Conservation (phyloP, 2,113 vertebrate species). For the Nycticorax nycticorax region DNA sequence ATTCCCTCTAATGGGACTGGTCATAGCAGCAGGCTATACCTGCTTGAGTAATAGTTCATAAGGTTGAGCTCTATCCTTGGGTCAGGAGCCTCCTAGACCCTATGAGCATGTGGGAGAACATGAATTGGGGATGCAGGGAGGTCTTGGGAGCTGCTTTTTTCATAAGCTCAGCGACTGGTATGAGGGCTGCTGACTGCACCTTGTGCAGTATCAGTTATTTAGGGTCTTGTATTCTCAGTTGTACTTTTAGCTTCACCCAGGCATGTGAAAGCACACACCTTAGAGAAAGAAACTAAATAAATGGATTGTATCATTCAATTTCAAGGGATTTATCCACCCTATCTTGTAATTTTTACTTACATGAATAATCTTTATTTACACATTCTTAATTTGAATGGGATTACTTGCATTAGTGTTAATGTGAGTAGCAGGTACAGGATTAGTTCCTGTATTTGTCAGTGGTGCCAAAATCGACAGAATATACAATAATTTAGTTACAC, state of each 20-base stretch:
- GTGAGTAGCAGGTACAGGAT: slow-evolving; percentile 26
- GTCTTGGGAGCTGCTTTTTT: background rate
- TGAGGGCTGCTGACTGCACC: background rate
- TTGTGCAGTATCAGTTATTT: background rate
- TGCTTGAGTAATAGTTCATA: background rate
- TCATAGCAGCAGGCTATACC: background rate
- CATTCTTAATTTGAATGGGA: slow-evolving; percentile 16
- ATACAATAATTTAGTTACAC: slow-evolving; percentile 23
- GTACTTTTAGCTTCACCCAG: background rate
- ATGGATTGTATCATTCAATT: slow-evolving; percentile 26
- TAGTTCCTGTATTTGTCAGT: slow-evolving; percentile 36
- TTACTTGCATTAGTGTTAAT: slow-evolving; percentile 36
- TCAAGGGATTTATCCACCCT: background rate
- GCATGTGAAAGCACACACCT: background rate
- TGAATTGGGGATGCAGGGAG: background rate
- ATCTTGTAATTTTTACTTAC: slow-evolving; percentile 36
- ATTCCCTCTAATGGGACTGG: background rate
- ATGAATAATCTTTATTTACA: slow-evolving; percentile 33
- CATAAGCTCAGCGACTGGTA: background rate
- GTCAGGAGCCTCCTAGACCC: background rate
- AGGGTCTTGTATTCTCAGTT: background rate
- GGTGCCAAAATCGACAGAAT: slow-evolving; percentile 9
- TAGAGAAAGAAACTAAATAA: slow-evolving; percentile 12
- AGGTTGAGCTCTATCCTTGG: background rate
- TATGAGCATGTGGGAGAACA: background rate